Base-by-base conservation (phyloP, 1,140 invertebrate species). In the Heliconius hewitsoni region DNA sequence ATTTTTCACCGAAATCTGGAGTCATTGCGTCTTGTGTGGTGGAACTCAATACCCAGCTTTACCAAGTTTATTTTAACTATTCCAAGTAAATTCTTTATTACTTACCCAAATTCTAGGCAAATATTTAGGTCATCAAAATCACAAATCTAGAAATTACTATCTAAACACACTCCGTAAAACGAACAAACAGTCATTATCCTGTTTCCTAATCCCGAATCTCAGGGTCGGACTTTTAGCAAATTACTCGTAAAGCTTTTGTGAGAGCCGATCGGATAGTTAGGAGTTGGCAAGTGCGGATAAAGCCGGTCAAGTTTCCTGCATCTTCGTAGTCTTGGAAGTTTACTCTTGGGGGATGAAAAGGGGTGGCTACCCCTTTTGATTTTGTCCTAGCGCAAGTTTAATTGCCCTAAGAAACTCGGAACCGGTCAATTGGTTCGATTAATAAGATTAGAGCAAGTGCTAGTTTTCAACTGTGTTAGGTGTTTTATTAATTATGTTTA, bases 351-450 rank as follows among this genome's bases (percentile, higher is more conserved):
- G 60, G 60, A 66, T 66, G 60, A 66, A 66, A 66, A 60, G 60
- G 74, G 60, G 60, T 39, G 74, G 74, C 27, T 76, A 70, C 72
- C 74, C 80, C 80, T 55, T 66, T 74, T 70, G 55, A 73, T 52
- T n/a, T 83, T 84, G 86, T 88, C 79, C 77, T 73, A 82, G 76
- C 82, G 84, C 81, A 90, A 90, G 84, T 90, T 89, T 88, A 89
- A 89, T 89, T 90, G 87, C 85, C 86, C 82, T 73, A 86, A 86
- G 85, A 85, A 87, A 86, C 84, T 85, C 78, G 77, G 79, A 73
- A 78, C 71, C 52, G 85, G 86, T 87, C 86, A 86, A 89, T 90
- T 86, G 87, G 86, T 87, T 88, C 88, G 85, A 89, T 86, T 90
- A 84, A 88, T 84, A 83, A 83, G 83, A 87, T 89, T 89, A 70